Percentiles rank a stretch among this genome's conserved stretches.
Evolutionary conservation across 64 coral and sea anemone species (phyloP).

Genomic region (Actinia equina): DNA sequence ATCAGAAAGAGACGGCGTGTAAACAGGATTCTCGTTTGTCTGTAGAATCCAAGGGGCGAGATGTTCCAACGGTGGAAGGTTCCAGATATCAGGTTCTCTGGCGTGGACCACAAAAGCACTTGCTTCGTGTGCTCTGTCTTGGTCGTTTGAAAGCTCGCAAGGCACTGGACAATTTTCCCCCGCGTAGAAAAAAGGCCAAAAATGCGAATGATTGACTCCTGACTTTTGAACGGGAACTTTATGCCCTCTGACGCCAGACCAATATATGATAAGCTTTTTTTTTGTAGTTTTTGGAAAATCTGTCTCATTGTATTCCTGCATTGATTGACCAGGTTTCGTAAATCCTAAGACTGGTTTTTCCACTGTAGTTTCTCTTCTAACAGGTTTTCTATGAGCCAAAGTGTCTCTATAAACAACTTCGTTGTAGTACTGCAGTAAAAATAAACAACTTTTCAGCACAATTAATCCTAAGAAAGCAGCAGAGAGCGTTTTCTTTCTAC

Average conservation of each 20-base stretch:
- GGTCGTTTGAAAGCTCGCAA: constrained; percentile 83
- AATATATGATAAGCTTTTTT: constrained; percentile 81
- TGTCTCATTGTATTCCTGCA: constrained; percentile 40
- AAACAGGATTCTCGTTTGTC: constrained; percentile 93
- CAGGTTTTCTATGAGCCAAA: neutral
- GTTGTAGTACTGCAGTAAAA: constrained; percentile 26
- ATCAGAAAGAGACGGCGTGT: constrained; percentile 67
- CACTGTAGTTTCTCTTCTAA: neutral
- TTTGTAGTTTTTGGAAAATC: constrained; percentile 62
- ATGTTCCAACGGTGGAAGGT: constrained; percentile 80
- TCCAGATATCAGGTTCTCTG: constrained; percentile 64
- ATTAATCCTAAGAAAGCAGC: constrained; percentile 13
- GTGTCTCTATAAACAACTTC: constrained; percentile 10
- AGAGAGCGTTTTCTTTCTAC: neutral
- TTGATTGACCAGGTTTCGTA: neutral
- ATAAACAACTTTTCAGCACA: constrained; percentile 9
- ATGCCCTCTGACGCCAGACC: constrained; percentile 74
- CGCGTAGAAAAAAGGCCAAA: constrained; percentile 98
- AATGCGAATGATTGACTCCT: constrained; percentile 69
- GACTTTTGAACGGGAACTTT: constrained; percentile 78
- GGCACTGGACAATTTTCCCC: constrained; percentile 86
- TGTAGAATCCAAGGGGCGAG: constrained; percentile 95
- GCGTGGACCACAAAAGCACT: constrained; percentile 92
- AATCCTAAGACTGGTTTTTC: too few relatives aligned
- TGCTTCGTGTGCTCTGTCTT: constrained; percentile 55